phyloP scores from a whole-genome alignment of 2,888 invertebrate genomes.

The Parnassius glacialis region DNA sequence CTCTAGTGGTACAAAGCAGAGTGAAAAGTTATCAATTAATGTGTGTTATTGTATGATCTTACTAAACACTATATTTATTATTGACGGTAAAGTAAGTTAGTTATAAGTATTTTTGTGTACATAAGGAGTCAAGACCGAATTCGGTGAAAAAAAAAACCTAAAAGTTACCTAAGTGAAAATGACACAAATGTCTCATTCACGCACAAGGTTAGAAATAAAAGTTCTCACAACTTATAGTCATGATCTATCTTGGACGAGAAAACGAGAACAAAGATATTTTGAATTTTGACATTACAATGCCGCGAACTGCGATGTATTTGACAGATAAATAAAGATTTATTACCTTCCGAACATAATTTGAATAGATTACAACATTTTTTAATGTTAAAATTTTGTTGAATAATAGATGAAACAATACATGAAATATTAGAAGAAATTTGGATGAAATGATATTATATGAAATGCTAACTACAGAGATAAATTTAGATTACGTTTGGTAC shows the following conservation, averaged over 20 bases:
- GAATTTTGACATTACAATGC: slow-evolving; percentile 1
- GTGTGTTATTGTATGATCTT: slow-evolving; percentile 50
- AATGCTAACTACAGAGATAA: too few relatives aligned
- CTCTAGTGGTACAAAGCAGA: slow-evolving; percentile 53
- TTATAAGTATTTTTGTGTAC: slow-evolving; percentile 44
- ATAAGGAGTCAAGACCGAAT: slow-evolving; percentile 44
- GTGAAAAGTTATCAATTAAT: slow-evolving; percentile 43
- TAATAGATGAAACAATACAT: too few relatives aligned
- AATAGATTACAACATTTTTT: not conserved
- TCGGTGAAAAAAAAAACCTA: slow-evolving; percentile 32
- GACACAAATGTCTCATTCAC: slow-evolving; percentile 15
- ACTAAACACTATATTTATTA: slow-evolving; percentile 61
- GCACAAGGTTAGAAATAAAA: slow-evolving; percentile 18
- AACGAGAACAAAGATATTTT: not conserved
- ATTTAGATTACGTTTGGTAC: too few relatives aligned
- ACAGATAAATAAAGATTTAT: not conserved
- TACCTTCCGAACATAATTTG: not conserved
- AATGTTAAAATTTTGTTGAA: not conserved
- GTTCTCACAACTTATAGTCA: not conserved
- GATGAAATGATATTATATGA: too few relatives aligned
- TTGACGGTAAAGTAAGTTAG: slow-evolving; percentile 38
- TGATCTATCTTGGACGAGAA: not conserved
- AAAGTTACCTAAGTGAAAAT: slow-evolving; percentile 42
- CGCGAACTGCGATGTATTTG: not conserved
- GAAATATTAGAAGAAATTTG: too few relatives aligned